These are phyloP conservation scores for Solea senegalensis DNA, from an alignment of 2,113 vertebrate species.

Conservation along the genomic window DNA sequence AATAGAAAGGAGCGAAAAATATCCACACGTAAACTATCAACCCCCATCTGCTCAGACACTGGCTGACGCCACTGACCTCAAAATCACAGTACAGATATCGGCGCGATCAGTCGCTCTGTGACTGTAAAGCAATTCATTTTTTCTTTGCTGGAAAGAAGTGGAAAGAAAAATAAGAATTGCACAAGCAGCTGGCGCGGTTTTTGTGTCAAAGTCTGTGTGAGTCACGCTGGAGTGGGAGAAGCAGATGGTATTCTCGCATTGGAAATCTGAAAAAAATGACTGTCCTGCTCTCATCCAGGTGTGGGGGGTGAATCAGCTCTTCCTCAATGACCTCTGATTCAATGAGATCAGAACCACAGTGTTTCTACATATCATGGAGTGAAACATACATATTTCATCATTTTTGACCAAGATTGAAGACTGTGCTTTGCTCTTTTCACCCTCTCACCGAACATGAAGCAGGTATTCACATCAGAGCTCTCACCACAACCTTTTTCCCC, in stretches of 20 bases:
- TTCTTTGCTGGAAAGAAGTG: too few species aligned
- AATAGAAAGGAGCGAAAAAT: too few species aligned
- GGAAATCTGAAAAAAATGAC: constrained; percentile 18
- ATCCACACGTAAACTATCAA: too few species aligned
- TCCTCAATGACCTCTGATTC: neutral
- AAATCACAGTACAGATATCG: too few species aligned
- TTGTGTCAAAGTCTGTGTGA: constrained; percentile 11
- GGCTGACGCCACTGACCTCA: too few species aligned
- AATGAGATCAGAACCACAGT: neutral
- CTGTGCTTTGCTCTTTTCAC: neutral
- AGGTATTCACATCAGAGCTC: neutral
- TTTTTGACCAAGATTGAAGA: neutral
- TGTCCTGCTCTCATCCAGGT: constrained; percentile 47
- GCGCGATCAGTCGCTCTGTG: too few species aligned
- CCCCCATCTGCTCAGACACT: too few species aligned
- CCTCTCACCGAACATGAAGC: neutral
- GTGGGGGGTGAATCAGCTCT: constrained; percentile 32
- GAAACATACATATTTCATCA: too few species aligned
- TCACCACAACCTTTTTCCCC: constrained; percentile 2
- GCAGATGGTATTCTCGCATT: neutral
- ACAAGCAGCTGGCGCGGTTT: too few species aligned
- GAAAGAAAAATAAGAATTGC: too few species aligned
- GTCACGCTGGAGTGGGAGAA: constrained; percentile 21
- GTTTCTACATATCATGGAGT: too few species aligned
- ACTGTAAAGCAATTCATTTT: too few species aligned